Evolutionary conservation across 2,797 vertebrate species (phyloP), one percentile per base, ranked within the genome.

Genomic region (Prunella strophiata): DNA sequence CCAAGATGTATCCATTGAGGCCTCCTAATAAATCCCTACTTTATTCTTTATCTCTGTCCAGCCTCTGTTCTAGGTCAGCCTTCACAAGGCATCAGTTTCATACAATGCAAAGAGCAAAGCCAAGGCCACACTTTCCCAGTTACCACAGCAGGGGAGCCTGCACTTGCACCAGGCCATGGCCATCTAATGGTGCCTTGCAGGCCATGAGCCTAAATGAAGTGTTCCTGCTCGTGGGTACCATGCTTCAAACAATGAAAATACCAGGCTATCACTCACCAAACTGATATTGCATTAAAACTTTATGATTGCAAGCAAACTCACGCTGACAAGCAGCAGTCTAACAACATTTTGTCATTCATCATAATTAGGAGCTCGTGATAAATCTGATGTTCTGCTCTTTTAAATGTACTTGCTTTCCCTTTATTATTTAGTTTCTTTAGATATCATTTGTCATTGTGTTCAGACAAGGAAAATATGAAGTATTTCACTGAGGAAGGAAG

Each of bases 361-460:
- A 75, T 80, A 87, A 96, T 88, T 95, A 92, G 50, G 50, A 83
- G 61, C 34, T 45, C 83, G 47, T 80, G 78, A 92, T 91, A 95
- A 80, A 93, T 74, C 34, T 61, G 25, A 58, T 74, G 29, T 48
- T 88, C 59, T 73, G 29, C 40, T 67, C 34, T 73, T 77, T 85
- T 52, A 68, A 91, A 91, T 54, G 34, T 26, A 74, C 36, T 92
- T 38, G 36, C 30, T 76, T 81, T 55, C 11, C 22, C 67, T 87
- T 87, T 50, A 86, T 75, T 78, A 84, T 71, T 92, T 71, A 16
- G 29, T 77, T 85, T 73, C 25, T 61, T 87, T 45, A n/a, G 42
- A 65, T 34, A 61, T n/a, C 42, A 54, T 93, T 89, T 85, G 52
- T 83, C 54, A 72, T 71, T 74, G 36, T 91, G 57, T 71, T 92